A percentile compares a stretch with the other conserved stretches of the same genome.
phyloP scores from a whole-genome alignment of 1,140 invertebrate genomes.

The Hesperophylax magnus region DNA sequence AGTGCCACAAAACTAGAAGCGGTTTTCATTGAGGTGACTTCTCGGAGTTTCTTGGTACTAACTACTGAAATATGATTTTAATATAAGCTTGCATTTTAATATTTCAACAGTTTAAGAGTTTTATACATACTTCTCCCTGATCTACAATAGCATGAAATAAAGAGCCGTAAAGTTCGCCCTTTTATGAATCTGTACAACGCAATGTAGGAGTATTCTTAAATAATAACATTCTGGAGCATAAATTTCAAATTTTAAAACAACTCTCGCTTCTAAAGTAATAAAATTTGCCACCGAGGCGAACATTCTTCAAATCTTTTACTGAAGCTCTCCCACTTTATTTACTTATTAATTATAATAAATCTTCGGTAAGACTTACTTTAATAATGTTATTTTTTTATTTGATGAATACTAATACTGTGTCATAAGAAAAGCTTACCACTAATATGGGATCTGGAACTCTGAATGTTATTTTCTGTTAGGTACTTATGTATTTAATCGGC shows the following conservation, averaged over 20 bases:
- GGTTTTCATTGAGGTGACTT: slow-evolving; percentile 32
- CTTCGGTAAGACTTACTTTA: no score
- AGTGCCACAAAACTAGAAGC: slow-evolving; percentile 27
- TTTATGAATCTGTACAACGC: neutral
- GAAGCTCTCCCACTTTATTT: no score
- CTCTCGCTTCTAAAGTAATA: no score
- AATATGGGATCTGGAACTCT: no score
- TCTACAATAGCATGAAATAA: neutral
- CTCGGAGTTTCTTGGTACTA: neutral
- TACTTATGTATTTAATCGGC: no score
- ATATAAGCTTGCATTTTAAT: slow-evolving; percentile 35
- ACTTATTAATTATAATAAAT: no score
- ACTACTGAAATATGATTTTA: slow-evolving; percentile 42
- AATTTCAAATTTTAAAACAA: neutral
- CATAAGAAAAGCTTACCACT: no score
- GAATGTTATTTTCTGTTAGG: no score
- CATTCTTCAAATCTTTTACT: no score
- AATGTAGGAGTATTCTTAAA: neutral
- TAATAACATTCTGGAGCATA: neutral
- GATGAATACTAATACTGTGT: no score
- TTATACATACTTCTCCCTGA: neutral
- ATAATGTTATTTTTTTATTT: no score
- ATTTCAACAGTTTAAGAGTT: slow-evolving; percentile 1
- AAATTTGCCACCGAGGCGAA: no score
- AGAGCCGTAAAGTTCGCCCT: neutral